A percentile compares a stretch with the other conserved stretches of the same genome.
These are phyloP conservation scores for Vimba vimba DNA, from an alignment of 2,113 vertebrate species.

Conservation along the genomic window DNA sequence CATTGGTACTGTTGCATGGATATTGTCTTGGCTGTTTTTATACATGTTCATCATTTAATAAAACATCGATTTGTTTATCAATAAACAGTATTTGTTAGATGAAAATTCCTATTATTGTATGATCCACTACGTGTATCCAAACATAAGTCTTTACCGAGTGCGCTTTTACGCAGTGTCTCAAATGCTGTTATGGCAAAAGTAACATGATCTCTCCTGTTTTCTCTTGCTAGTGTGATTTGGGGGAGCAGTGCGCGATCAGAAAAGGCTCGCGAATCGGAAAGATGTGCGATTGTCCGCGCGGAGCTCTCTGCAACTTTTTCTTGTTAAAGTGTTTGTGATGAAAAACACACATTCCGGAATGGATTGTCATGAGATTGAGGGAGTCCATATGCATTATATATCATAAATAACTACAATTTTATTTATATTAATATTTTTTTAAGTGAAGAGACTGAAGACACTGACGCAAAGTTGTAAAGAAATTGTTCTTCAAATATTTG, in stretches of 20 bases:
- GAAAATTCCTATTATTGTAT: neutral
- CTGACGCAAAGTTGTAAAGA: slow-evolving; percentile 27
- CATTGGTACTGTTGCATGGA: neutral
- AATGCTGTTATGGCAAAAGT: neutral
- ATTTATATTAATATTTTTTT: slow-evolving; percentile 59
- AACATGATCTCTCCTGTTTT: neutral
- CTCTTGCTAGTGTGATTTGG: slow-evolving; percentile 57
- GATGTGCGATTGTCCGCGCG: slow-evolving; percentile 65
- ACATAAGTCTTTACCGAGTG: neutral
- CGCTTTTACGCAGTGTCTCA: neutral
- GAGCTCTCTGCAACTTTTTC: slow-evolving; percentile 67
- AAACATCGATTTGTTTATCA: neutral
- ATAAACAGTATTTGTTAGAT: neutral
- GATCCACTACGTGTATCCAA: neutral
- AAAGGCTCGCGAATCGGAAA: slow-evolving; percentile 71
- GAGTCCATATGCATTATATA: slow-evolving; percentile 11
- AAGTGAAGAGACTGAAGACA: slow-evolving; percentile 45
- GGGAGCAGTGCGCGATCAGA: slow-evolving; percentile 67
- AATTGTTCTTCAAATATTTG: slow-evolving; percentile 21
- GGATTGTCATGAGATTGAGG: neutral
- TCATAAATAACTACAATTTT: slow-evolving; percentile 18
- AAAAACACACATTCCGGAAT: neutral
- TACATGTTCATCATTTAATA: neutral
- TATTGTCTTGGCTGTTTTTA: neutral
- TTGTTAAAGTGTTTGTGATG: slow-evolving; percentile 69